Conservation (phyloP, 1,140 invertebrate genomes). For the Drosophila insularis region DNA sequence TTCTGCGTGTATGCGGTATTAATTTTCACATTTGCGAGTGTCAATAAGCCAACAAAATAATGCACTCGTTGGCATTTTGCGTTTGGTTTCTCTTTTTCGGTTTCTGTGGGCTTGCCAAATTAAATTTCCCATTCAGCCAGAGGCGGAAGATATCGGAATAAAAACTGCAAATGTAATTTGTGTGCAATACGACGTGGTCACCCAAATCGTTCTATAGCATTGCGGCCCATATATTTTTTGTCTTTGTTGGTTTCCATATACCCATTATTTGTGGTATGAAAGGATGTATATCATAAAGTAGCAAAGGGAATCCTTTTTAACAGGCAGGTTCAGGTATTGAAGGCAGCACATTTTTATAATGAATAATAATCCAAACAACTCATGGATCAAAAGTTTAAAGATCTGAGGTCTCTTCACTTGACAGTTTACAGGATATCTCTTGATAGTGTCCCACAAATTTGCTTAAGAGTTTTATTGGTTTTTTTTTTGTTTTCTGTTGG, state of each 20-base stretch:
- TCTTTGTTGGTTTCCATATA: background rate
- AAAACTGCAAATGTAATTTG: slow-evolving; percentile 77
- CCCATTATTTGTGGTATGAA: background rate
- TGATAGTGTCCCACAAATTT: background rate
- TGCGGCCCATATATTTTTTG: background rate
- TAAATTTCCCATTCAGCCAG: slow-evolving; percentile 51
- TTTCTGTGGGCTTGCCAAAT: slow-evolving; percentile 40
- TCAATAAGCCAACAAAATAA: slow-evolving; percentile 69
- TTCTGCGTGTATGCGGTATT: slow-evolving; percentile 40
- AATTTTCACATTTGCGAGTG: slow-evolving; percentile 54
- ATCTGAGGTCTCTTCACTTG: too few species aligned
- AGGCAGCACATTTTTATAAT: too few species aligned
- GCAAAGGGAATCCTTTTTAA: too few species aligned
- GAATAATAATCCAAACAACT: too few species aligned
- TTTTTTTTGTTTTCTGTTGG: background rate
- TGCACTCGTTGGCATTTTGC: slow-evolving; percentile 42
- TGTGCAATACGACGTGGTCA: slow-evolving; percentile 28
- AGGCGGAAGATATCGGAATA: slow-evolving; percentile 27
- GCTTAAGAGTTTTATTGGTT: background rate
- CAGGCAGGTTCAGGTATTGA: too few species aligned
- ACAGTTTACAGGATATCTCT: background rate
- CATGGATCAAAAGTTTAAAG: too few species aligned
- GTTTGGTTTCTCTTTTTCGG: background rate
- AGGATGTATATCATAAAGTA: background rate
- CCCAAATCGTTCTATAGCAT: slow-evolving; percentile 44